Conservation (phyloP, 2,888 invertebrate species). For the Chrysolina oricalcia region DNA sequence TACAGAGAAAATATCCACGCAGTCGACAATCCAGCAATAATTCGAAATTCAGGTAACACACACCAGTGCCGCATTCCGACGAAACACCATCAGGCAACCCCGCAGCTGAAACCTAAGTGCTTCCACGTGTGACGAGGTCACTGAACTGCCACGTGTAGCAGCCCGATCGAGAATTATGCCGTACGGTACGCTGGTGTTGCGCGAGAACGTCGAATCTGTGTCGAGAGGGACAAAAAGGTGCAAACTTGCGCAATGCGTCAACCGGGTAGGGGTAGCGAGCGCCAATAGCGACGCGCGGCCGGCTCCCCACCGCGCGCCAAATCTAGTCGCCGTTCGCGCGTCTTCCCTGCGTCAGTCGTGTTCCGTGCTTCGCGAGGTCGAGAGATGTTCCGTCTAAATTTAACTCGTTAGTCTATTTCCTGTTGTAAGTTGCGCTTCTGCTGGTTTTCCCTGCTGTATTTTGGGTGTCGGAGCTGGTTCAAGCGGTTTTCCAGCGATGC, state of each 20-base stretch:
- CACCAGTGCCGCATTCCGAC: constrained; percentile 55
- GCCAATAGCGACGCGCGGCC: constrained; percentile 59
- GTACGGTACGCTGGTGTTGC: constrained; percentile 28
- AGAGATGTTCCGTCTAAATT: constrained; percentile 64
- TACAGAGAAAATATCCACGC: constrained; percentile 2
- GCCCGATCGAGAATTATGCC: constrained; percentile 57
- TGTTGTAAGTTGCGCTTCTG: neutral
- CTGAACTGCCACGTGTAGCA: constrained; percentile 66
- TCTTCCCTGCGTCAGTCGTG: constrained; percentile 69
- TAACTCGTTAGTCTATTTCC: neutral
- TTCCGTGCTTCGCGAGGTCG: constrained; percentile 68
- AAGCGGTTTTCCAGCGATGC: neutral
- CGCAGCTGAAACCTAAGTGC: constrained; percentile 63
- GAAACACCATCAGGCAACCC: constrained; percentile 62
- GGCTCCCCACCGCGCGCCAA: constrained; percentile 49
- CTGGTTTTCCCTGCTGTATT: constrained; percentile 5
- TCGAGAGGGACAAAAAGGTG: constrained; percentile 54
- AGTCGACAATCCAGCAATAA: constrained; percentile 2
- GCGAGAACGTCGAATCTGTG: constrained; percentile 22
- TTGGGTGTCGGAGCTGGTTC: neutral
- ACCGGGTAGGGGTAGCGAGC: constrained; percentile 54
- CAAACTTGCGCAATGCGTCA: constrained; percentile 66
- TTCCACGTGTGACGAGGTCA: constrained; percentile 62
- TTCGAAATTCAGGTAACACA: constrained; percentile 29
- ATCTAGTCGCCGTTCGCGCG: constrained; percentile 58